Evolutionary conservation across 2,888 invertebrate genomes (phyloP).

Genomic region (Sarcophaga variegata): DNA sequence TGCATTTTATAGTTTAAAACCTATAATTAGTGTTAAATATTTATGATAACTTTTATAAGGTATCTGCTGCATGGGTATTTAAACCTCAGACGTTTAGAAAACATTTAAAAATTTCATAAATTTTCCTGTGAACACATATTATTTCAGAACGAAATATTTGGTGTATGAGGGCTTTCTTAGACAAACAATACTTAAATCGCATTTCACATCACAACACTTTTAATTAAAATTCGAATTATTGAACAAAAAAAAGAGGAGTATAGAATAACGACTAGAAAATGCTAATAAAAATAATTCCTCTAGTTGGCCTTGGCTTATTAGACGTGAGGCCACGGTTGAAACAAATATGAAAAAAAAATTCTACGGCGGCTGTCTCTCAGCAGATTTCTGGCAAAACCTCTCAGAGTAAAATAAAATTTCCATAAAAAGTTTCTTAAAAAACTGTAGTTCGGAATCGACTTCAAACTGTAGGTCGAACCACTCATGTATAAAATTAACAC

Average conservation of each 20-base stretch:
- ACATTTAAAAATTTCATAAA: not conserved
- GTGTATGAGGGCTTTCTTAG: not conserved
- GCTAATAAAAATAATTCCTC: no score
- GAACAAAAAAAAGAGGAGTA: not conserved
- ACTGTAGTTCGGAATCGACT: no score
- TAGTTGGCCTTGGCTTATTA: no score
- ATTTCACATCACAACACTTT: slow-evolving; percentile 35
- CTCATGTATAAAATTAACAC: no score
- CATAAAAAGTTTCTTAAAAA: no score
- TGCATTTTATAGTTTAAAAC: slow-evolving; percentile 10
- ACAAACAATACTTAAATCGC: slow-evolving; percentile 15
- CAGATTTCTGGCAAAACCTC: no score
- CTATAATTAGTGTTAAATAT: slow-evolving; percentile 32
- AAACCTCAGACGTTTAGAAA: not conserved
- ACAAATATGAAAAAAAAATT: no score
- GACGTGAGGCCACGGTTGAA: no score
- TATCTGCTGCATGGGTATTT: not conserved
- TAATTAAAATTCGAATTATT: slow-evolving; percentile 32
- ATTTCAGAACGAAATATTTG: not conserved
- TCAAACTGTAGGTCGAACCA: no score
- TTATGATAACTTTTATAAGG: not conserved
- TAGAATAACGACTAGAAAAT: not conserved
- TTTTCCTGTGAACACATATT: not conserved
- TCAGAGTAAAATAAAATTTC: no score
- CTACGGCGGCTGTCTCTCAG: no score